phyloP scores from a whole-genome alignment of 2,113 vertebrate genomes.

The Chaetodon auriga region DNA sequence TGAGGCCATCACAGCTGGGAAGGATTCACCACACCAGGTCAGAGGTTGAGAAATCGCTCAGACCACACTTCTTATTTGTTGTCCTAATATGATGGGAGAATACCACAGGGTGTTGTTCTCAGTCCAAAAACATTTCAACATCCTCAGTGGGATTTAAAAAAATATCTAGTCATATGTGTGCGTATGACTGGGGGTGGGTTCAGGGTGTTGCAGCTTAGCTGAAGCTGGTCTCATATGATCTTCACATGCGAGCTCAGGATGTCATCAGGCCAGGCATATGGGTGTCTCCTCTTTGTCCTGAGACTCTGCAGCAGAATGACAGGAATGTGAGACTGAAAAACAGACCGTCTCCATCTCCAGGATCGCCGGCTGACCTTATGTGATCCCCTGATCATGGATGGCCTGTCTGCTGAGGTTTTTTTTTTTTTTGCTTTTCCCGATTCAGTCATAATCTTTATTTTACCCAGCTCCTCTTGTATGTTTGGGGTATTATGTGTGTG shows the following conservation, averaged over 20 bases:
- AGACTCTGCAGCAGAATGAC: slow-evolving; percentile 51
- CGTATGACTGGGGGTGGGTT: background rate
- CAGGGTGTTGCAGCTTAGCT: slow-evolving; percentile 23
- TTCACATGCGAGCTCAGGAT: slow-evolving; percentile 33
- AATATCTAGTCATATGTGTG: background rate
- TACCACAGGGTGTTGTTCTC: background rate
- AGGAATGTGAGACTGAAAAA: slow-evolving; percentile 53
- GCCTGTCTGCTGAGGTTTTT: slow-evolving; percentile 17
- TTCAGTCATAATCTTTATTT: slow-evolving; percentile 11
- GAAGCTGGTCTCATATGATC: slow-evolving; percentile 30
- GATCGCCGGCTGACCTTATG: slow-evolving; percentile 27
- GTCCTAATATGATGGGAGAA: slow-evolving; percentile 14
- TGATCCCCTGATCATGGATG: slow-evolving; percentile 15
- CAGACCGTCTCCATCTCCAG: slow-evolving; percentile 26
- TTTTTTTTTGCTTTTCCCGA: slow-evolving; percentile 30
- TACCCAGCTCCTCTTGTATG: slow-evolving; percentile 8
- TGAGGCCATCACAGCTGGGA: background rate
- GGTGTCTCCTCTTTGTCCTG: slow-evolving; percentile 21
- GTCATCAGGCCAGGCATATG: slow-evolving; percentile 24
- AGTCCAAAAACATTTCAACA: slow-evolving; percentile 19
- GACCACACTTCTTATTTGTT: slow-evolving; percentile 11
- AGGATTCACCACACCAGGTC: slow-evolving; percentile 14
- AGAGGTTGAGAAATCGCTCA: slow-evolving; percentile 23
- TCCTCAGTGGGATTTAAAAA: slow-evolving; percentile 12
- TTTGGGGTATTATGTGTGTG: background rate